These are phyloP conservation scores for Lepus americanus DNA, from an alignment of 2,113 vertebrate genomes.

Conservation along the genomic window DNA sequence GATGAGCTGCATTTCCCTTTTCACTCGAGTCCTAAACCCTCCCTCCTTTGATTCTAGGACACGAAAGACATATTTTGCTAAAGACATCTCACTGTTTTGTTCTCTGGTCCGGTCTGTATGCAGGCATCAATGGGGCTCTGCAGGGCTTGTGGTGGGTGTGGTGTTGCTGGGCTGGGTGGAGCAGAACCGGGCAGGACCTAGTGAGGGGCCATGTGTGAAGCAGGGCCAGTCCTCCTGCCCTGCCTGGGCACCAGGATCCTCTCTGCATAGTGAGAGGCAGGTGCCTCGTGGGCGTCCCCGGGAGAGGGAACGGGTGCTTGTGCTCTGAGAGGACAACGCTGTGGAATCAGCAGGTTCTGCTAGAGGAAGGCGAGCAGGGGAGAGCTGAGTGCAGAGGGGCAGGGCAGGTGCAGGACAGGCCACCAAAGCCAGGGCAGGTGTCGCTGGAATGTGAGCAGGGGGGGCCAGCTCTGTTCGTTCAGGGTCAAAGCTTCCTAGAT, in stretches of 20 bases:
- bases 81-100: not conserved
- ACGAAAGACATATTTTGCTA: not conserved
- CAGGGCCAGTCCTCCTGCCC: no score
- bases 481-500: not conserved
- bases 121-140: no score
- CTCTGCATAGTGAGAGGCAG: not conserved
- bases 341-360: not conserved
- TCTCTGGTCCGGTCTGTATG: not conserved
- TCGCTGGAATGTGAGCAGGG: not conserved
- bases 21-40: not conserved
- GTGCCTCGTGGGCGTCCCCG: not conserved
- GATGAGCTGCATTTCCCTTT: no score
- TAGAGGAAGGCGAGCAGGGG: not conserved
- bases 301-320: not conserved
- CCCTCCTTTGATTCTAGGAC: not conserved
- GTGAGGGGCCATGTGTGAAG: not conserved
- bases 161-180: not conserved
- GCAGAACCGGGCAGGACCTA: not conserved
- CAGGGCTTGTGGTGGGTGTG: not conserved
- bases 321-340: not conserved
- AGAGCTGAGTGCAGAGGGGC: rapidly evolving
- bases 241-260: rapidly evolving
- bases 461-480: not conserved
- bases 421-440: not conserved
- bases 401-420: not conserved